Evolutionary conservation across 1,140 invertebrate species (phyloP).

Genomic region (Galendromus occidentalis): DNA sequence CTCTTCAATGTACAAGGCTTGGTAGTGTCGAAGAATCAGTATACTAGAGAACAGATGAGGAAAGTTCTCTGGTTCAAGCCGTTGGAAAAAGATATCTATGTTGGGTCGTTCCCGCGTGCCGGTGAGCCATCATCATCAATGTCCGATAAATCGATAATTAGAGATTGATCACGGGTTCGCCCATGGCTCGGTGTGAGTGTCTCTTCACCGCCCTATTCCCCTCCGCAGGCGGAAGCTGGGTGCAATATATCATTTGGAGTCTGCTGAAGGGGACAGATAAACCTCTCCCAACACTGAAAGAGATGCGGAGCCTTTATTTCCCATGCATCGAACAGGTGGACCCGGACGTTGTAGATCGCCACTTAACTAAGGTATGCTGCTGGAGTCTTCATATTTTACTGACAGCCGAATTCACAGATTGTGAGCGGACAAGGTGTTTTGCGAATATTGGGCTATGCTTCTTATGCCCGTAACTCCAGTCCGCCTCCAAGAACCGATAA

Average conservation of each 20-base stretch:
- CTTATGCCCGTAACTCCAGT: too few species aligned
- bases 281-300: not conserved
- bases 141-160: too few species aligned
- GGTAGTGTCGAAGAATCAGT: not conserved
- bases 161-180: too few species aligned
- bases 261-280: not conserved
- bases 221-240: not conserved
- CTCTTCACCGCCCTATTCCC: too few species aligned
- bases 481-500: too few species aligned
- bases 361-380: not conserved
- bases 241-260: not conserved
- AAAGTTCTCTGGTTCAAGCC: conserved; percentile 8
- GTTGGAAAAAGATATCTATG: conserved; percentile 4
- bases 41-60: not conserved
- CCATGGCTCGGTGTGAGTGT: too few species aligned
- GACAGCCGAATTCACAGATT: too few species aligned
- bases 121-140: not conserved
- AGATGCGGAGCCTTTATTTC: not conserved
- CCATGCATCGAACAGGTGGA: conserved; percentile 2
- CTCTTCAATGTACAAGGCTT: conserved; percentile 5
- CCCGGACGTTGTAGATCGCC: not conserved
- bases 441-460: too few species aligned
- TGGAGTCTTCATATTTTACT: too few species aligned
- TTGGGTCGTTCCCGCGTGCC: conserved; percentile 5
- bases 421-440: too few species aligned